A percentile compares a stretch with the other conserved stretches of the same genome.
phyloP scores from a whole-genome alignment of 2,113 vertebrate genomes.

The Seriola quinqueradiata region DNA sequence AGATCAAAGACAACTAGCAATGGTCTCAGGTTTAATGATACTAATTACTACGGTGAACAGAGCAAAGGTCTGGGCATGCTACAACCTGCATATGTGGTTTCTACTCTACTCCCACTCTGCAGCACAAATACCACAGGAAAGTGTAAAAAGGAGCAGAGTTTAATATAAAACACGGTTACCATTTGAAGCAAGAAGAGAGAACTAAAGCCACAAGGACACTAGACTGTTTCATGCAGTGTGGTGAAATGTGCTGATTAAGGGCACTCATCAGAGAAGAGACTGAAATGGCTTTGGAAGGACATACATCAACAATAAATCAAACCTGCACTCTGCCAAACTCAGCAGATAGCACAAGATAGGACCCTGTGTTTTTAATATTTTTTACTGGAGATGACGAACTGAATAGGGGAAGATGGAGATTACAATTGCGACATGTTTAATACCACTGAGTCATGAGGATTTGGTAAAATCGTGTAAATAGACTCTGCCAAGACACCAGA shows the following conservation, averaged over 20 bases:
- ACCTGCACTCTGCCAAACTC: constrained; percentile 41
- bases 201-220: constrained; percentile 56
- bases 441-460: not conserved
- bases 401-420: not conserved
- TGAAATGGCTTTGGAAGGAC: constrained; percentile 67
- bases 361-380: constrained; percentile 33
- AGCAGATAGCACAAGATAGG: constrained; percentile 20
- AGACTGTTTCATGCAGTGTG: constrained; percentile 31
- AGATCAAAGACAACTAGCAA: not conserved
- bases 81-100: constrained; percentile 9
- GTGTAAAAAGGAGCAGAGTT: constrained; percentile 1
- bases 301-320: constrained; percentile 68
- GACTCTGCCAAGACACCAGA: not conserved
- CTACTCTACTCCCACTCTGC: constrained; percentile 6
- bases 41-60: constrained; percentile 6
- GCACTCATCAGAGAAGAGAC: constrained; percentile 58
- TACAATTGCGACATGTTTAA: not conserved
- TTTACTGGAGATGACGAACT: constrained; percentile 3
- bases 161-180: not conserved
- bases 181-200: constrained; percentile 19
- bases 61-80: constrained; percentile 9
- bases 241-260: constrained; percentile 70
- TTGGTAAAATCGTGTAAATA: not conserved
- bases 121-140: not conserved
- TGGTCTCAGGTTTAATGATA: constrained; percentile 11